Conservation (phyloP, 2,888 invertebrate species). For the Mamestra brassicae region DNA sequence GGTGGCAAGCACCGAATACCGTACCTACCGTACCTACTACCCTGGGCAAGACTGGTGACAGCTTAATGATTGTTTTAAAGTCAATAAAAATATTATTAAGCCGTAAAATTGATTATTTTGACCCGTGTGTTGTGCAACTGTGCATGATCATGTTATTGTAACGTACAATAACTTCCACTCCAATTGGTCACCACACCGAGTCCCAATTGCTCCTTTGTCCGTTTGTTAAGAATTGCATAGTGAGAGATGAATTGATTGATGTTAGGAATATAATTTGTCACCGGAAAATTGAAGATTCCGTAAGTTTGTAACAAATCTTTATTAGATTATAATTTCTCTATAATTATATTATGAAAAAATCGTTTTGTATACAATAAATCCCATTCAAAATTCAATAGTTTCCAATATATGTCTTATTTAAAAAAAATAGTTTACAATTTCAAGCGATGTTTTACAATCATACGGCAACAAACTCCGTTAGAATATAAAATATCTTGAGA, state of each 20-base stretch:
- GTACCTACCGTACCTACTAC: not conserved
- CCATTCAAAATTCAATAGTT: too few relatives aligned
- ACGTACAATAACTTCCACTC: not conserved
- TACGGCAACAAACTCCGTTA: too few relatives aligned
- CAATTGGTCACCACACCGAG: not conserved
- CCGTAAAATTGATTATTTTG: not conserved
- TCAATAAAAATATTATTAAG: not conserved
- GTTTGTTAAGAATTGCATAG: not conserved
- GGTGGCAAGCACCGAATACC: not conserved
- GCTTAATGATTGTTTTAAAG: not conserved
- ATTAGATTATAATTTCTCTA: not conserved
- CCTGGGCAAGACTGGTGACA: not conserved
- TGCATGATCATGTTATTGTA: not conserved
- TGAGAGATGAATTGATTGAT: constrained; percentile 1
- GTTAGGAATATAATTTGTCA: not conserved
- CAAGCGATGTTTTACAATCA: too few relatives aligned
- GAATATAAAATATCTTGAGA: too few relatives aligned
- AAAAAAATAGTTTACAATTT: too few relatives aligned
- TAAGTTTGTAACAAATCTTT: too few relatives aligned
- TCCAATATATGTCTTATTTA: too few relatives aligned
- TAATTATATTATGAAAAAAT: too few relatives aligned
- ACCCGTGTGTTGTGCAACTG: not conserved
- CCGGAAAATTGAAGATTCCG: too few relatives aligned
- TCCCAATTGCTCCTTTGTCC: not conserved
- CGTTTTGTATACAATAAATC: too few relatives aligned